Conservation (phyloP, 2,797 vertebrate genomes). For the Gymnothorax reevesii region DNA sequence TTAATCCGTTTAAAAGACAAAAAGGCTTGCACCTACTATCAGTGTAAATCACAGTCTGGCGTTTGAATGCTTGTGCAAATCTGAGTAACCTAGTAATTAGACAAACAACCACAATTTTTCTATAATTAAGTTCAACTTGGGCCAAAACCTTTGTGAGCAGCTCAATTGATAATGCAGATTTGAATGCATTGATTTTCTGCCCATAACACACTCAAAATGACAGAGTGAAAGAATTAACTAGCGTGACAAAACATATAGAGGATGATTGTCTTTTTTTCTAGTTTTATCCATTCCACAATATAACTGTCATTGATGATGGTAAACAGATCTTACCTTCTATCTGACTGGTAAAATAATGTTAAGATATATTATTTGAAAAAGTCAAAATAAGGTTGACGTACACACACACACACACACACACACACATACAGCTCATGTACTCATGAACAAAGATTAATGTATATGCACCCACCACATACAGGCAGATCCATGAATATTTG, state of each 20-base stretch:
- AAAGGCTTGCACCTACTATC: constrained; percentile 16
- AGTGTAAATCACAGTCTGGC: constrained; percentile 22
- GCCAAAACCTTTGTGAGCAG: neutral
- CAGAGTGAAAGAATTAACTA: neutral
- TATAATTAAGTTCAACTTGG: neutral
- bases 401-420: neutral
- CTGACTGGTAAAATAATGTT: neutral
- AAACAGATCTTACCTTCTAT: neutral
- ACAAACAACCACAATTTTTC: neutral
- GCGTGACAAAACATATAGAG: neutral
- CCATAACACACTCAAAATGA: neutral
- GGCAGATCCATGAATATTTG: too few relatives aligned
- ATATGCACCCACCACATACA: too few relatives aligned
- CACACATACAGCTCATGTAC: neutral
- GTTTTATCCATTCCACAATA: neutral
- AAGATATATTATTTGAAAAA: constrained; percentile 15
- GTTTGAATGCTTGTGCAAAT: neutral
- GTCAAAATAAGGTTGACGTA: neutral
- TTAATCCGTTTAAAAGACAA: constrained; percentile 27
- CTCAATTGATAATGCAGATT: neutral
- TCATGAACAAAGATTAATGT: too few relatives aligned
- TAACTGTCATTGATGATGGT: too few relatives aligned
- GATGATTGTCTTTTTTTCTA: neutral
- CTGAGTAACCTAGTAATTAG: constrained; percentile 26
- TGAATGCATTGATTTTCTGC: neutral